A percentile compares a stretch with the other conserved stretches of the same genome.
These are phyloP conservation scores for Casuarius casuarius DNA, from an alignment of 2,113 vertebrate species.

Conservation along the genomic window DNA sequence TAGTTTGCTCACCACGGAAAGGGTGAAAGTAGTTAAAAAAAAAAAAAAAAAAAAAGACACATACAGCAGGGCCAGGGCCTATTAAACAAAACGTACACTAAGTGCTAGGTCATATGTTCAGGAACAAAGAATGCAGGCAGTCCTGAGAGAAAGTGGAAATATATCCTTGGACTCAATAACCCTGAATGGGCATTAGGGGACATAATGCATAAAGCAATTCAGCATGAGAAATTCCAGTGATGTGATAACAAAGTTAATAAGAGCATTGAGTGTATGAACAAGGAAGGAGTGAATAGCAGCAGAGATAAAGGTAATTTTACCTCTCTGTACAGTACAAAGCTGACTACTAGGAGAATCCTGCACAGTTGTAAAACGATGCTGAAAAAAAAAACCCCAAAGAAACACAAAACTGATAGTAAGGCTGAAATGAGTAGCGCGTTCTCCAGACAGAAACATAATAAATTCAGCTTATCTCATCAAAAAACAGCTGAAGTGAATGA, in stretches of 20 bases:
- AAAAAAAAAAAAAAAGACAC: not conserved
- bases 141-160: not conserved
- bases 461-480: not conserved
- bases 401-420: not conserved
- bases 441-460: not conserved
- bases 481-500: not conserved
- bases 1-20: not conserved
- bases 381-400: not conserved
- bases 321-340: not conserved
- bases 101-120: not conserved
- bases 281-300: not conserved
- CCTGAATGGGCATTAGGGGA: not conserved
- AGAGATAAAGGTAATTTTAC: constrained; percentile 18
- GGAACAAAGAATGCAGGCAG: not conserved
- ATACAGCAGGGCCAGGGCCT: not conserved
- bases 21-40: not conserved
- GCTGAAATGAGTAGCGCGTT: not conserved
- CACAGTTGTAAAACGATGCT: not conserved
- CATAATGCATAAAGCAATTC: not conserved
- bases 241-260: constrained; percentile 23
- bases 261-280: not conserved
- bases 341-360: not conserved
- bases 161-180: not conserved
- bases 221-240: constrained; percentile 23
- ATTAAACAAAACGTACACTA: not conserved